Conservation (phyloP, 2,888 invertebrate species). For the Epirrhoe alternata region DNA sequence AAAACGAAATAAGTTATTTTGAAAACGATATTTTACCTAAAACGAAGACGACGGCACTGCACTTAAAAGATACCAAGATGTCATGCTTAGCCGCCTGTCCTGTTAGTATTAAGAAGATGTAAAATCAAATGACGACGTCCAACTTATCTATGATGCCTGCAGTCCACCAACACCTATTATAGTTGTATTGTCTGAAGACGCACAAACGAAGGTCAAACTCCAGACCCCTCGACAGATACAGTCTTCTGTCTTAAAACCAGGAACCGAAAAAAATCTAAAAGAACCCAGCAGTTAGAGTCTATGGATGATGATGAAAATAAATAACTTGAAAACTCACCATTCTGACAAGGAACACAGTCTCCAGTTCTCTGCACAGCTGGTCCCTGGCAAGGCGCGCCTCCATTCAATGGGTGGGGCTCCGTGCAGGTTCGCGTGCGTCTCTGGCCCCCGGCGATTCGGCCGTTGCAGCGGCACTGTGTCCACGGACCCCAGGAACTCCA, state of each 20-base stretch:
- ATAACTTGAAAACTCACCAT: conserved; percentile 54
- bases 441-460: conserved; percentile 89
- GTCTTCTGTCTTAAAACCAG: no score
- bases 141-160: no score
- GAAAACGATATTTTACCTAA: neutral
- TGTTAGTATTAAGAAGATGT: no score
- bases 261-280: no score
- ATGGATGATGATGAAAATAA: no score
- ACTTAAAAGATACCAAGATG: neutral
- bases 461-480: conserved; percentile 95
- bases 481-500: conserved; percentile 97
- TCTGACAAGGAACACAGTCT: conserved; percentile 91
- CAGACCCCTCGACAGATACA: no score
- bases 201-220: no score
- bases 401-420: conserved; percentile 96
- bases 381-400: conserved; percentile 94
- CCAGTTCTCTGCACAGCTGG: conserved; percentile 91
- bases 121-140: no score
- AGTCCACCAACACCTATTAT: no score
- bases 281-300: no score
- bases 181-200: no score
- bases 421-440: conserved; percentile 93
- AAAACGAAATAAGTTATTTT: conserved; percentile 41
- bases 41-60: neutral
- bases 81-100: no score